These are phyloP conservation scores for Hiodon alosoides DNA, from an alignment of 2,113 vertebrate genomes.

Conservation along the genomic window DNA sequence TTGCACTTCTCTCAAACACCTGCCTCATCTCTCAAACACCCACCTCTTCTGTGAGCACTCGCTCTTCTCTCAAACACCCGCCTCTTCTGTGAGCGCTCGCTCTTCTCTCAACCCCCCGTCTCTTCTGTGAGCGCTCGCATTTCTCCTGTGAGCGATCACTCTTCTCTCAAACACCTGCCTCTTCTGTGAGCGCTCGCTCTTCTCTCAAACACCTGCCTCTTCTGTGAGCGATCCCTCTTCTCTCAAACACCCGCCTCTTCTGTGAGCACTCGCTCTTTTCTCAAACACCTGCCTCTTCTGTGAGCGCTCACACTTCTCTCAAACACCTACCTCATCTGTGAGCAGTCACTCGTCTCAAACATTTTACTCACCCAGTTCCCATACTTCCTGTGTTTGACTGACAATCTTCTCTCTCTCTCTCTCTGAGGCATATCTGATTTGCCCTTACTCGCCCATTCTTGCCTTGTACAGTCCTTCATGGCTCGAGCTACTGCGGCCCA, in stretches of 20 bases:
- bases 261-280: neutral
- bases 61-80: neutral
- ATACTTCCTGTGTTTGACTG: too few relatives aligned
- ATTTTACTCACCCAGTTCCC: too few relatives aligned
- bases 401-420: too few relatives aligned
- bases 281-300: too few relatives aligned
- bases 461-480: too few relatives aligned
- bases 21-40: neutral
- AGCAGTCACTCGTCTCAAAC: neutral
- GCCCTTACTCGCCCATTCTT: too few relatives aligned
- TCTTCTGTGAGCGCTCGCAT: neutral
- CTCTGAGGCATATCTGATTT: too few relatives aligned
- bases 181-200: neutral
- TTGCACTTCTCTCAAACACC: neutral
- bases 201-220: too few relatives aligned
- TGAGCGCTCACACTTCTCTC: too few relatives aligned
- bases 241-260: too few relatives aligned
- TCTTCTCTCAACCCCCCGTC: neutral
- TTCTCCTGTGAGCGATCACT: neutral
- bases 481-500: too few relatives aligned
- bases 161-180: neutral
- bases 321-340: neutral
- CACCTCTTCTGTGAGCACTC: neutral
- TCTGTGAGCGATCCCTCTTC: neutral
- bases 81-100: neutral